These are phyloP conservation scores for Protobothrops flavoviridis DNA, from an alignment of 2,113 vertebrate genomes.

Conservation along the genomic window DNA sequence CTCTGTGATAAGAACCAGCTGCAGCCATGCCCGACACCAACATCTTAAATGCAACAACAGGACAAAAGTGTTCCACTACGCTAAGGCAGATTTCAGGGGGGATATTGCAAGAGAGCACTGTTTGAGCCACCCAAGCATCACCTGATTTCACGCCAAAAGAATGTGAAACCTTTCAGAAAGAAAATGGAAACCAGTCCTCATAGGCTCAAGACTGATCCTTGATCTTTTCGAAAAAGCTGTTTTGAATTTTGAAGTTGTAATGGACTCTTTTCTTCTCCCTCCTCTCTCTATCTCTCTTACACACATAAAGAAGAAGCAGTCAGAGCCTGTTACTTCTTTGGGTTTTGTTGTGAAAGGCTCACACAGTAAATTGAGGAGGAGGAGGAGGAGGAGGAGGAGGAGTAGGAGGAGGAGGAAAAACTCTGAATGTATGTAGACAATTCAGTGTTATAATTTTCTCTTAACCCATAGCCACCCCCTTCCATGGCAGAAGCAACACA, in stretches of 20 bases:
- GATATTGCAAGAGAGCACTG: neutral
- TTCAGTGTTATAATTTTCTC: neutral
- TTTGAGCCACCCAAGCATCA: conserved; percentile 15
- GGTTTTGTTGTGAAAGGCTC: neutral
- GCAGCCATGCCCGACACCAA: neutral
- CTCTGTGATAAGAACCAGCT: neutral
- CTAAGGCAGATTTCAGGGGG: neutral
- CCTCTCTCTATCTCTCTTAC: neutral
- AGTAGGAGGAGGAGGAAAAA: neutral
- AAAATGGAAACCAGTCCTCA: conserved; percentile 28
- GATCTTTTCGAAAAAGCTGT: conserved; percentile 32
- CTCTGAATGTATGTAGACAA: neutral
- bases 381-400: too few relatives aligned
- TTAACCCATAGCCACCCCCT: too few relatives aligned
- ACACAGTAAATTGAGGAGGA: too few relatives aligned
- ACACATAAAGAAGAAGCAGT: neutral
- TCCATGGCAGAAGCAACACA: too few relatives aligned
- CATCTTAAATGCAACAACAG: neutral
- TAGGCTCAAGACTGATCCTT: conserved; percentile 7
- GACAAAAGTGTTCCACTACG: neutral
- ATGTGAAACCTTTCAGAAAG: conserved; percentile 21
- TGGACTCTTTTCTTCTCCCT: neutral
- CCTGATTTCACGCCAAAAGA: conserved; percentile 24
- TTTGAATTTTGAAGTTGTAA: conserved; percentile 33
- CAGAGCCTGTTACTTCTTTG: neutral